Evolutionary conservation across 2,888 invertebrate species (phyloP).

Genomic region (Neria commutata): DNA sequence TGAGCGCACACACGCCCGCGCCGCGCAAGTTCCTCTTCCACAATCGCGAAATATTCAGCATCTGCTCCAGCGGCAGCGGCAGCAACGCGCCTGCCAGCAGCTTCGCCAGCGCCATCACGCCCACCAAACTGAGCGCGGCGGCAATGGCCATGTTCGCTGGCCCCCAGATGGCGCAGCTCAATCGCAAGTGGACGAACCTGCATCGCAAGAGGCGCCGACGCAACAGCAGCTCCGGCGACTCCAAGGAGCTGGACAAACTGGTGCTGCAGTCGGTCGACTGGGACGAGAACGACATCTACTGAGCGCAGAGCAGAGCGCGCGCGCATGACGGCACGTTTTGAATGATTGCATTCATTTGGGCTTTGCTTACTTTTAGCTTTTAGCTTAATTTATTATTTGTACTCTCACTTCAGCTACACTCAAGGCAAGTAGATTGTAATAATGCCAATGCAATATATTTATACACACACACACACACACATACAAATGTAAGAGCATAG

Average conservation of each 20-base stretch:
- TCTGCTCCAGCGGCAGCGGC: conserved; percentile 38
- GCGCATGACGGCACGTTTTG: neutral
- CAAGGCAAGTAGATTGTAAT: too few species aligned
- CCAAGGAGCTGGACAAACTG: conserved; percentile 60
- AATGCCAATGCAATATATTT: too few species aligned
- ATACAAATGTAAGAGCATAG: too few species aligned
- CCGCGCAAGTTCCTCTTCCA: conserved; percentile 53
- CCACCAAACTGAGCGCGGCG: conserved; percentile 52
- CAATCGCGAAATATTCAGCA: conserved; percentile 54
- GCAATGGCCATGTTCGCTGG: conserved; percentile 59
- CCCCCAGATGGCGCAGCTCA: conserved; percentile 58
- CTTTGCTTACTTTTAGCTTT: neutral
- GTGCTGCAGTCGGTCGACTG: conserved; percentile 61
- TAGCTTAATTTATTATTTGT: neutral
- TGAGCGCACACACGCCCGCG: conserved; percentile 33
- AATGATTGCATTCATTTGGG: neutral
- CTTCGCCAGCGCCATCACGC: conserved; percentile 49
- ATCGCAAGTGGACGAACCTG: conserved; percentile 59
- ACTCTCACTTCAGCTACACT: too few species aligned
- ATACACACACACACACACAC: too few species aligned
- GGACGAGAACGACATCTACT: conserved; percentile 62
- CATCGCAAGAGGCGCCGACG: conserved; percentile 55
- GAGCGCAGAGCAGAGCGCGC: conserved; percentile 26
- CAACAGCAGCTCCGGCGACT: conserved; percentile 59
- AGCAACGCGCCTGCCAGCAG: conserved; percentile 20